Evolutionary conservation across 2,113 vertebrate genomes (phyloP), one percentile per base, ranked within the genome.

Genomic region (Nycticryphes semicollaris): DNA sequence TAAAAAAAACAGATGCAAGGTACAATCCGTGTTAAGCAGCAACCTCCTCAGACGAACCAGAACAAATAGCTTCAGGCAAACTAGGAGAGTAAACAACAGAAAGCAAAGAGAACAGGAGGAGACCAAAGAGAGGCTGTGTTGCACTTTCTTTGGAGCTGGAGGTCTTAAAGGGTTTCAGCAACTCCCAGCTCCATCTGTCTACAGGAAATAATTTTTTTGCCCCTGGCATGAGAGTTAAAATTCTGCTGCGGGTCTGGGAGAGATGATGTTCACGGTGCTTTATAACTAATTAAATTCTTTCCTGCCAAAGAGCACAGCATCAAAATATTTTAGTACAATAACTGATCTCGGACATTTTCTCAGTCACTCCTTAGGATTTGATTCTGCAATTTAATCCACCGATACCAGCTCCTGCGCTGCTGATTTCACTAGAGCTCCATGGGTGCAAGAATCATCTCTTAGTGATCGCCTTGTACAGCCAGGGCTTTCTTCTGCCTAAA

Each of bases 1-100:
- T 25, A 41, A 89, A 91, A 84, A 85, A 84, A 85, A 45, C 41
- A 94, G 95, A 87, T 30, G 66, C 1, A 1, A 79, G 80, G 76
- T 50, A 33, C 67, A 67, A 31, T 70, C 57, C 43, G 12, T 67
- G 73, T 73, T 79, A 66, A 83, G 73, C 48, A 90, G 31, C 62
- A 80, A 78, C 50, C n/a, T 88, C 50, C 84, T 76, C 39, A 87
- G 97, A 73, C 77, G 62, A 79, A 69, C 14, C 47, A 89, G 88
- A 80, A 35, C 84, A 97, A 93, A 95, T 69, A 85, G 94, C 93
- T 96, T 84, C 83, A 77, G 93, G 96, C 92, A 60, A 96, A 81
- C 79, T 64, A 94, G 62, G 66, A 92, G 63, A 86, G 50, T 76
- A 93, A 97, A 92, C 90, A 96, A 54, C 30, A 73, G 70, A 91